Evolutionary conservation across 2,888 invertebrate genomes (phyloP).

Genomic region (Thera britannica): DNA sequence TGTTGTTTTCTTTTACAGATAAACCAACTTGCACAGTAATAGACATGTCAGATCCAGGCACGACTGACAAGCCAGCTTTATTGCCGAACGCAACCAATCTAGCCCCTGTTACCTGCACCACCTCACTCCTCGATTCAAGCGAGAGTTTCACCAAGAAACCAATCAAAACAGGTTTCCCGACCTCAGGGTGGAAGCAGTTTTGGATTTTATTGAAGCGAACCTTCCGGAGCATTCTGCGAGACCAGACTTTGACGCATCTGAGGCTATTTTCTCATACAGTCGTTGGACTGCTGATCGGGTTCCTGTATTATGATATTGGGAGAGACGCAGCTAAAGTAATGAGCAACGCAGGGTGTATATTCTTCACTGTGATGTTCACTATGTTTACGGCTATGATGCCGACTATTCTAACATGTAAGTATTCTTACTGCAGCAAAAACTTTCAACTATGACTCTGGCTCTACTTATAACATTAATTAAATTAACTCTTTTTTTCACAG

Average conservation of each 20-base stretch:
- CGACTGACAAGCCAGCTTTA: slow-evolving; percentile 65
- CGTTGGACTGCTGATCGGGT: slow-evolving; percentile 96
- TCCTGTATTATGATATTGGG: slow-evolving; percentile 97
- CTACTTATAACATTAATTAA: neutral
- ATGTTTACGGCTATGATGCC: slow-evolving; percentile 99
- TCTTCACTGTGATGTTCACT: slow-evolving; percentile 97
- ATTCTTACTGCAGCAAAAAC: neutral
- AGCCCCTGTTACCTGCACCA: slow-evolving; percentile 87
- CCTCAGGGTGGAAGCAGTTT: slow-evolving; percentile 93
- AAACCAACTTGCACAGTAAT: slow-evolving; percentile 81
- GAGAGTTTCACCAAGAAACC: slow-evolving; percentile 88
- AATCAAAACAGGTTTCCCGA: slow-evolving; percentile 90
- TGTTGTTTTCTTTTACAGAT: slow-evolving; percentile 65
- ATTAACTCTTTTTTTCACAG: slow-evolving; percentile 82
- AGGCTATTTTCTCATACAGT: slow-evolving; percentile 94
- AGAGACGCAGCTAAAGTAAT: slow-evolving; percentile 96
- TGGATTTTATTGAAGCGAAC: slow-evolving; percentile 94
- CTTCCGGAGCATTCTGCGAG: slow-evolving; percentile 92
- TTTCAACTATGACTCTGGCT: neutral
- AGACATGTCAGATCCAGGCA: slow-evolving; percentile 80
- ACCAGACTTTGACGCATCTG: slow-evolving; percentile 95
- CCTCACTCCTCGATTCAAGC: slow-evolving; percentile 88
- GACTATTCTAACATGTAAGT: slow-evolving; percentile 98
- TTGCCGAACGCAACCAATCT: slow-evolving; percentile 69
- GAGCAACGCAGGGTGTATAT: slow-evolving; percentile 97